Evolutionary conservation across 2,888 invertebrate species (phyloP).

Genomic region (Nomada fucata): DNA sequence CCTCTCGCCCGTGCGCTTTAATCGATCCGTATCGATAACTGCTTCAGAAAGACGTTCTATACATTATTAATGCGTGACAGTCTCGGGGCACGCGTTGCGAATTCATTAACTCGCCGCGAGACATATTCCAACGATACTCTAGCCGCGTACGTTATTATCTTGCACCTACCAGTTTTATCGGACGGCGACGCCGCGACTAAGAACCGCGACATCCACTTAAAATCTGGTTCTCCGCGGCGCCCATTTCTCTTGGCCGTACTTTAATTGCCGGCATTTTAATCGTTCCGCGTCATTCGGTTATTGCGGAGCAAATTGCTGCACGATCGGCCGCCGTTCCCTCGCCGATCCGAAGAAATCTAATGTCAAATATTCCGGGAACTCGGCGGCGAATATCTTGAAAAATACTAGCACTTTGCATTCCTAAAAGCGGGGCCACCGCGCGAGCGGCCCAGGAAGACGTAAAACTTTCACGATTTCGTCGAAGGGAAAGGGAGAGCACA

Average conservation of each 20-base stretch:
- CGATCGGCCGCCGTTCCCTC: constrained; percentile 32
- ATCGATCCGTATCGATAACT: constrained; percentile 46
- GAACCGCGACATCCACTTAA: constrained; percentile 30
- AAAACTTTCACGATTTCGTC: neutral
- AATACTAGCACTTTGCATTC: constrained; percentile 26
- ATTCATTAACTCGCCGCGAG: constrained; percentile 51
- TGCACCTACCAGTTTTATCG: constrained; percentile 48
- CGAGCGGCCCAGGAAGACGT: neutral
- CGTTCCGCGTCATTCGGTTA: constrained; percentile 50
- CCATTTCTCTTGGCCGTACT: constrained; percentile 33
- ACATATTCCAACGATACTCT: constrained; percentile 21
- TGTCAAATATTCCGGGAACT: constrained; percentile 31
- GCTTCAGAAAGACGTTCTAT: constrained; percentile 38
- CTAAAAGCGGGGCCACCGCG: neutral
- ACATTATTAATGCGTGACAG: constrained; percentile 39
- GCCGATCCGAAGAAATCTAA: constrained; percentile 31
- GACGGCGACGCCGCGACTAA: constrained; percentile 23
- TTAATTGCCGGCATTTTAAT: constrained; percentile 56
- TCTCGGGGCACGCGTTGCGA: constrained; percentile 52
- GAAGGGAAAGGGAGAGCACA: neutral
- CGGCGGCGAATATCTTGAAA: constrained; percentile 23
- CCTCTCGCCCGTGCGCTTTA: constrained; percentile 14
- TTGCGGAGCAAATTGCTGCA: constrained; percentile 49
- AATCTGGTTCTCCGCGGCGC: constrained; percentile 34
- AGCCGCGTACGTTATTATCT: constrained; percentile 40